Evolutionary conservation across 2,888 invertebrate species (phyloP).

Genomic region (Heteropelma amictum): DNA sequence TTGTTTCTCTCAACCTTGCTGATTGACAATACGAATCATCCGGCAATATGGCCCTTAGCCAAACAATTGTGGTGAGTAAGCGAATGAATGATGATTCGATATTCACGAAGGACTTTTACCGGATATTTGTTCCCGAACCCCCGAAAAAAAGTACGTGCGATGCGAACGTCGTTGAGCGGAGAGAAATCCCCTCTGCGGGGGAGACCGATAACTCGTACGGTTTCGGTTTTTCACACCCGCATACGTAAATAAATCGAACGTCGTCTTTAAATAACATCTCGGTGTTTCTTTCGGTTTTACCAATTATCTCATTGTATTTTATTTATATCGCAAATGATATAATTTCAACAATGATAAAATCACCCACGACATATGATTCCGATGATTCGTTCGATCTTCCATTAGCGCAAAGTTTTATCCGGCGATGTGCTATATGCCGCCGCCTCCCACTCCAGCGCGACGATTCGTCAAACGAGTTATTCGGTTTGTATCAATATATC

Average conservation of each 20-base stretch:
- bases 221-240: too few species aligned
- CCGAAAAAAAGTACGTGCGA: constrained; percentile 1
- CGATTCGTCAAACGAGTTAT: constrained; percentile 12
- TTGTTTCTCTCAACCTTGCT: constrained; percentile 67
- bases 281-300: too few species aligned
- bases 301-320: too few species aligned
- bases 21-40: constrained; percentile 75
- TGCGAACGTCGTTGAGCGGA: too few species aligned
- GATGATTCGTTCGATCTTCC: neutral
- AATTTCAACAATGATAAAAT: too few species aligned
- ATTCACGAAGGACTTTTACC: constrained; percentile 37
- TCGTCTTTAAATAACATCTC: too few species aligned
- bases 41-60: constrained; percentile 84
- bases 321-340: too few species aligned
- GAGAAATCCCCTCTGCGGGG: neutral
- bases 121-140: too few species aligned
- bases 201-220: too few species aligned
- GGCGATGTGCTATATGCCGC: neutral
- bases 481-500: constrained; percentile 44
- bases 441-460: neutral
- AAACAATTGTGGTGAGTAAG: constrained; percentile 83
- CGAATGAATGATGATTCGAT: constrained; percentile 49
- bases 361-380: too few species aligned
- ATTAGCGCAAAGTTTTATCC: neutral
- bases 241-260: too few species aligned